Base-by-base conservation (phyloP, 92 coral and sea anemone genomes). In the Zoanthus sociatus region DNA sequence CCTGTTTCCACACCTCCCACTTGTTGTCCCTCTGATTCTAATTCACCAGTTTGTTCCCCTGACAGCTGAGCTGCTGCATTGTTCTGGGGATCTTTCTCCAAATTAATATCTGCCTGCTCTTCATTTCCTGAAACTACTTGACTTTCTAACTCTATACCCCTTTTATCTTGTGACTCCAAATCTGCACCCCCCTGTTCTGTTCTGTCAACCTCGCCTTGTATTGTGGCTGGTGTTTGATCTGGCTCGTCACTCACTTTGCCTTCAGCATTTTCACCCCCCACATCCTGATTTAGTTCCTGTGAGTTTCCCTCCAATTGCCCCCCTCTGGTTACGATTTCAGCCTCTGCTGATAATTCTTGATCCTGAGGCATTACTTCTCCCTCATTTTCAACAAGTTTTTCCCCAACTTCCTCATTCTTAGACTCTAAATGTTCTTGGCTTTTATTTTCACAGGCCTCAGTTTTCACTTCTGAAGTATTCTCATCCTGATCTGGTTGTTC, bases 401-500 rank as follows among this genome's bases (percentile, higher is more conserved):
- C 70, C 31, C 87, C 89, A 50, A 51, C 76, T 14, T 61, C 73
- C 32, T 14, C 46, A 69, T 21, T 82, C 45, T 21, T 72, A 54
- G 83, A 71, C 61, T 50, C 82, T 79, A 77, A 15, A 51, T 77
- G 48, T 56, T 66, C 68, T 67, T 77, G 66, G 46, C 47, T 76
- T 46, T 85, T 74, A 18, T 82, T 76, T 74, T 78, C 83, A 26
- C 12, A 50, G 15, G 79, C 67, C 32, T 60, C 86, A 73, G 78
- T 47, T 47, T 61, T 12, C 68, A 6, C 83, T 73, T 84, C 71
- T 55, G 74, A 70, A 42, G 78, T 37, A 55, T 72, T 78, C 56
- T 87, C 74, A 16, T 86, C 94, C 73, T 86, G 67, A 11, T 86
- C 87, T 37, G 14, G 78, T 32, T 33, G 86, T 32, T 89, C 44